Evolutionary conservation across 2,797 vertebrate genomes (phyloP), one percentile per base, ranked within the genome.

Genomic region (Microchirus variegatus): DNA sequence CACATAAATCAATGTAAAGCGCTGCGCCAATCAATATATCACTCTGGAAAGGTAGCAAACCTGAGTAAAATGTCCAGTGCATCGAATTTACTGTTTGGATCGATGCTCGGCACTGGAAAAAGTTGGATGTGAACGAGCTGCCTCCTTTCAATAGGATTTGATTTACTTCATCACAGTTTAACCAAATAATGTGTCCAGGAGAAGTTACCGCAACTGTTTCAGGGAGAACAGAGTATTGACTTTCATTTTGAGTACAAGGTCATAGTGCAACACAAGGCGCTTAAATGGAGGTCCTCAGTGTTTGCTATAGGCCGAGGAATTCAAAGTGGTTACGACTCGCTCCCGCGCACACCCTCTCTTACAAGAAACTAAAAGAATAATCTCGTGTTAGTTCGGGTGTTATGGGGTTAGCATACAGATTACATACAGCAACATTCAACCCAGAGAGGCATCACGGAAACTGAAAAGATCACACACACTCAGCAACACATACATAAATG

Each of bases 41-140:
- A 81, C 78, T 90, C 81, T 71, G 76, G 68, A 84, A 91, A 88
- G 88, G 80, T 84, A 87, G 80, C 78, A 75, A 87, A 91, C 89
- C 89, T 90, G 90, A 91, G 89, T 88, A 83, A 90, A 90, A 87
- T 81, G 87, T 90, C 87, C 80, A 81, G 88, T 36, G 54, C 86
- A 84, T 85, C 38, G 79, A 89, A 83, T 90, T 83, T 80, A 85
- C 75, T 85, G 75, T 87, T 86, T 74, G 58, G 73, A 74, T 85
- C 61, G n/a, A 89, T 87, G 59, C 61, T 76, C 75, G 45, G 59
- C 80, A 81, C 73, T 67, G 75, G 75, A 71, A 80, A 87, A 87
- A 81, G 76, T 74, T 80, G 67, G 54, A 58, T 44, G 46, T 55
- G 10, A 85, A 80, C 83, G 84, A 87, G 85, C 86, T 85, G 85